phyloP scores from a whole-genome alignment of 2,888 invertebrate species.

The Pseudanteris insignis region DNA sequence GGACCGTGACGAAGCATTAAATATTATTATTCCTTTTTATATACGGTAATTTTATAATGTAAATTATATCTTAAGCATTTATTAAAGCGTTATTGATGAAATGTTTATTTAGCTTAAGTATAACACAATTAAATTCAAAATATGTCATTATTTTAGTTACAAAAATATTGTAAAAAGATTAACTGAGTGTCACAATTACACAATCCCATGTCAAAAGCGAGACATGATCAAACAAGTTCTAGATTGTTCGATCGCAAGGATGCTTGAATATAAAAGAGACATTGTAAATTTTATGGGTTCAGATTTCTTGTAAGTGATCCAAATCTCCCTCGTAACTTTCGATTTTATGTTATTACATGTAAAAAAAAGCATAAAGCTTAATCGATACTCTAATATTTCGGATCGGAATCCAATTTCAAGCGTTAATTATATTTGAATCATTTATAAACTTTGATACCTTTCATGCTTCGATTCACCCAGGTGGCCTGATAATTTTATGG shows the following conservation, averaged over 20 bases:
- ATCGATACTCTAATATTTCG: conserved; percentile 1
- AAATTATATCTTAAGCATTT: no score
- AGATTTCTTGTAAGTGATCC: conserved; percentile 65
- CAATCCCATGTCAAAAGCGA: conserved; percentile 72
- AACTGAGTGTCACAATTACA: conserved; percentile 72
- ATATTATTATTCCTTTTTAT: conserved; percentile 51
- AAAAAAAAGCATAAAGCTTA: neutral
- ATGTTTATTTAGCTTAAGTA: neutral
- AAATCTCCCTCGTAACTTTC: no score
- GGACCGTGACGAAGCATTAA: conserved; percentile 34
- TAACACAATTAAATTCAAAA: neutral
- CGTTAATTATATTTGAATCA: conserved; percentile 6
- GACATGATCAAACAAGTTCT: conserved; percentile 70
- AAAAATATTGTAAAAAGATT: conserved; percentile 60
- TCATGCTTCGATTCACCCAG: conserved; percentile 62
- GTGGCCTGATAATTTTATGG: conserved; percentile 77
- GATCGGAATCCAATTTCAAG: conserved; percentile 68
- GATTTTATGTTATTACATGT: neutral
- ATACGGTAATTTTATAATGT: conserved; percentile 47
- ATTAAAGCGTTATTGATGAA: no score
- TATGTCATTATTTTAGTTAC: conserved; percentile 49
- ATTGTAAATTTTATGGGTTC: conserved; percentile 71
- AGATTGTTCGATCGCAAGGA: conserved; percentile 70
- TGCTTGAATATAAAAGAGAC: conserved; percentile 71
- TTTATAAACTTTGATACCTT: conserved; percentile 13